Evolutionary conservation across 2,113 vertebrate genomes (phyloP).

Genomic region (Xenopus borealis): DNA sequence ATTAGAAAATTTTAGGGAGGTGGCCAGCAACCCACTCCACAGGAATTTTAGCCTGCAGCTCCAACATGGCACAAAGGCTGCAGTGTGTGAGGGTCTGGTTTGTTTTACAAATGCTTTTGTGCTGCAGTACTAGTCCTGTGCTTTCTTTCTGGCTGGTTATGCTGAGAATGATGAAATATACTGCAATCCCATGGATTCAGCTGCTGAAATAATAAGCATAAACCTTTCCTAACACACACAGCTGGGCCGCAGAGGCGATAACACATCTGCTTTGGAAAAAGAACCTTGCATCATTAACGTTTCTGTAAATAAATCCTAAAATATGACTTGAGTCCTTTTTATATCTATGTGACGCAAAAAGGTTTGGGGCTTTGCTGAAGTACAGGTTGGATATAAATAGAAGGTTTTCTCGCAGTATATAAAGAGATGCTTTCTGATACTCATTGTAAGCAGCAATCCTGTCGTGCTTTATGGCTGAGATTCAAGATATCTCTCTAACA

Average conservation of each 20-base stretch:
- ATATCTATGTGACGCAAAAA: too few relatives aligned
- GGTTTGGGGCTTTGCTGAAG: too few relatives aligned
- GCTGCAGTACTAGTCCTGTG: neutral
- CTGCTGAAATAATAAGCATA: slow-evolving; percentile 2
- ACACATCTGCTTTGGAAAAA: too few relatives aligned
- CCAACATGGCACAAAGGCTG: slow-evolving; percentile 2
- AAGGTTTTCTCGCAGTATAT: too few relatives aligned
- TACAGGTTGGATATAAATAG: too few relatives aligned
- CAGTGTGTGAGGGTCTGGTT: slow-evolving; percentile 22
- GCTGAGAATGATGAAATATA: slow-evolving; percentile 22
- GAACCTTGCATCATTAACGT: too few relatives aligned
- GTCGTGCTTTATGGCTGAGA: too few relatives aligned
- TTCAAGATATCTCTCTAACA: too few relatives aligned
- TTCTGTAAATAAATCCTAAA: too few relatives aligned
- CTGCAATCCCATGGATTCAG: slow-evolving; percentile 13
- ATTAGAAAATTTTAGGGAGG: neutral
- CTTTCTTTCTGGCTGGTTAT: slow-evolving; percentile 10
- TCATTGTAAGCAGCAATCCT: too few relatives aligned
- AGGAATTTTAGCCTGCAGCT: neutral
- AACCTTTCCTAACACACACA: neutral
- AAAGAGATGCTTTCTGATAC: too few relatives aligned
- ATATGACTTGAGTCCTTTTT: too few relatives aligned
- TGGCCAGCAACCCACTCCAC: neutral
- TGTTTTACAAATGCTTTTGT: slow-evolving; percentile 17
- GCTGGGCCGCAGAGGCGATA: neutral